Percentiles rank a stretch among this genome's conserved stretches.
Conservation (phyloP, 1,140 invertebrate species). For the Cydia amplana region DNA sequence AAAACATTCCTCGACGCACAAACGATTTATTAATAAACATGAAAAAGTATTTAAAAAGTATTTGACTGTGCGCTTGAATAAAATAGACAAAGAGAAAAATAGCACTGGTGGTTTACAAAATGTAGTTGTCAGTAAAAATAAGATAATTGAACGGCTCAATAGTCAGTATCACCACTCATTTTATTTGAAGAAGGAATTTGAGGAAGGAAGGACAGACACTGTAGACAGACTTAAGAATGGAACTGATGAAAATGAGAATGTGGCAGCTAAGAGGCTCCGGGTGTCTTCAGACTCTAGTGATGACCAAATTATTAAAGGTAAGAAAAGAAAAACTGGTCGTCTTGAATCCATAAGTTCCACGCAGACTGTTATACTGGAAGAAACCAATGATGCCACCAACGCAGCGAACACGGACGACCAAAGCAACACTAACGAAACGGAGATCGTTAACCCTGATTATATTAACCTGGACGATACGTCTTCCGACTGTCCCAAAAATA, state of each 20-base stretch:
- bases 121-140: background rate
- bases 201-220: background rate
- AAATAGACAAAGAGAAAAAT: slow-evolving; percentile 12
- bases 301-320: slow-evolving; percentile 16
- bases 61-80: background rate
- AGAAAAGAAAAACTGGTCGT: slow-evolving; percentile 25
- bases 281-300: background rate
- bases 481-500: background rate
- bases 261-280: background rate
- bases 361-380: background rate
- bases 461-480: background rate
- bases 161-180: slow-evolving; percentile 1
- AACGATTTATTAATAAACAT: slow-evolving; percentile 18
- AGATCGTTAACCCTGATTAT: background rate
- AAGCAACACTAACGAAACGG: background rate
- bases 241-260: background rate
- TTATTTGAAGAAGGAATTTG: background rate
- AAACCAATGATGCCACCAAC: background rate
- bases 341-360: background rate
- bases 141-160: background rate
- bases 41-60: slow-evolving; percentile 1
- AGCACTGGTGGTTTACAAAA: background rate
- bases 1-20: background rate
- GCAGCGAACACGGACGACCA: background rate
- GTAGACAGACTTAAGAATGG: background rate